Percentiles rank a stretch among this genome's conserved stretches.
Evolutionary conservation across 2,888 invertebrate species (phyloP).

Genomic region (Tribolium freemani): DNA sequence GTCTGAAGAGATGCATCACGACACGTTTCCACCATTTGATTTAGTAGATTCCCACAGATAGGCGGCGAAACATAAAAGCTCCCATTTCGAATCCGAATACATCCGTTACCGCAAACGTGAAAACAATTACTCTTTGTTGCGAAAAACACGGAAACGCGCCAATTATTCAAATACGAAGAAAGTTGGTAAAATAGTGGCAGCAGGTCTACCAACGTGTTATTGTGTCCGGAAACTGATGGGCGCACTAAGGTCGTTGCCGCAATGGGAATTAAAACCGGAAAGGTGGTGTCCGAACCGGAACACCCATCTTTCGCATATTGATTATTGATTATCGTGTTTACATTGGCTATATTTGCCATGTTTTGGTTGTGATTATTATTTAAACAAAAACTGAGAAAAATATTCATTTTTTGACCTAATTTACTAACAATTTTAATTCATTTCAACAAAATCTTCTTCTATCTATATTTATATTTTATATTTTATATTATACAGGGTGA

Average conservation of each 20-base stretch:
- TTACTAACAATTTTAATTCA: too few species aligned
- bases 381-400: too few species aligned
- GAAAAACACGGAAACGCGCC: conserved; percentile 8
- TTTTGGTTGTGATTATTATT: too few species aligned
- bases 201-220: neutral
- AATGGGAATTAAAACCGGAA: conserved; percentile 51
- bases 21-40: conserved; percentile 24
- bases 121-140: conserved; percentile 18
- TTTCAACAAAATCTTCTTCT: too few species aligned
- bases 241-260: conserved; percentile 50
- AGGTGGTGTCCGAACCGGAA: conserved; percentile 56
- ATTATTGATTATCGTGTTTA: conserved; percentile 36
- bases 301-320: conserved; percentile 53
- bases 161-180: conserved; percentile 34
- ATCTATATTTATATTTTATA: too few species aligned
- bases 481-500: too few species aligned
- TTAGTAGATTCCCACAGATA: conserved; percentile 25
- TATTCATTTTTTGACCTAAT: too few species aligned
- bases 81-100: conserved; percentile 15
- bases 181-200: neutral
- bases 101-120: conserved; percentile 7
- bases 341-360: conserved; percentile 20
- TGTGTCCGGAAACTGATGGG: conserved; percentile 43
- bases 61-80: conserved; percentile 14
- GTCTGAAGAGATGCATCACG: conserved; percentile 10